Evolutionary conservation across 2,888 invertebrate species (phyloP).

Genomic region (Drosophila putrida): DNA sequence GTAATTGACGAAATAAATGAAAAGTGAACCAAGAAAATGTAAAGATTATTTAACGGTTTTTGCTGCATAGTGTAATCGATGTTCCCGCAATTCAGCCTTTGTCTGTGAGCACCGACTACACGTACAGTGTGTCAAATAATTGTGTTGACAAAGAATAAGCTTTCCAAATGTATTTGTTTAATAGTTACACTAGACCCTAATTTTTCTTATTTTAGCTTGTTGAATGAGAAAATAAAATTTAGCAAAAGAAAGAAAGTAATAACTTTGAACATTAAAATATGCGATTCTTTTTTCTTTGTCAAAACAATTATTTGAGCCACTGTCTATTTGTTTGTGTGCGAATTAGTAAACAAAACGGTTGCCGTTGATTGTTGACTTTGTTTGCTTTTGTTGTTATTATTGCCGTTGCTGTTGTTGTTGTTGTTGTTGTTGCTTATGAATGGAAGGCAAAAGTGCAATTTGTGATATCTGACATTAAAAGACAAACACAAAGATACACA

Average conservation of each 20-base stretch:
- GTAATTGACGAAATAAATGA: neutral
- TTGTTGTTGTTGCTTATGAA: constrained; percentile 31
- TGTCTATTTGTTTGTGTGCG: constrained; percentile 29
- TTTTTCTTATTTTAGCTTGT: too few relatives aligned
- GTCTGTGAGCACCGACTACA: constrained; percentile 9
- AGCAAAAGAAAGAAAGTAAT: too few relatives aligned
- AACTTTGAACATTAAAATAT: too few relatives aligned
- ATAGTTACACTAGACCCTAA: too few relatives aligned
- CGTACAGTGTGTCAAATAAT: constrained; percentile 7
- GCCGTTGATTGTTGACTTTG: constrained; percentile 53
- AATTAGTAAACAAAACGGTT: constrained; percentile 72
- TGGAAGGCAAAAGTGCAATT: constrained; percentile 52
- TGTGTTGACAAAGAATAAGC: too few relatives aligned
- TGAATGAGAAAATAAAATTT: too few relatives aligned
- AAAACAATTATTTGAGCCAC: neutral
- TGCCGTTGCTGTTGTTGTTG: constrained; percentile 5
- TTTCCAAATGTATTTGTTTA: constrained; percentile 1
- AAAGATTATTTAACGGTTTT: neutral
- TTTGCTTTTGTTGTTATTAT: constrained; percentile 45
- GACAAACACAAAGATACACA: constrained; percentile 25
- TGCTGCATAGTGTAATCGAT: constrained; percentile 22
- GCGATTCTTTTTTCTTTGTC: too few relatives aligned
- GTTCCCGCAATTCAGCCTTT: constrained; percentile 23
- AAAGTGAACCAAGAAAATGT: neutral
- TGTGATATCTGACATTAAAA: constrained; percentile 36